These are phyloP conservation scores for Stenchaetothrips biformis DNA, from an alignment of 2,888 invertebrate species.

Conservation along the genomic window DNA sequence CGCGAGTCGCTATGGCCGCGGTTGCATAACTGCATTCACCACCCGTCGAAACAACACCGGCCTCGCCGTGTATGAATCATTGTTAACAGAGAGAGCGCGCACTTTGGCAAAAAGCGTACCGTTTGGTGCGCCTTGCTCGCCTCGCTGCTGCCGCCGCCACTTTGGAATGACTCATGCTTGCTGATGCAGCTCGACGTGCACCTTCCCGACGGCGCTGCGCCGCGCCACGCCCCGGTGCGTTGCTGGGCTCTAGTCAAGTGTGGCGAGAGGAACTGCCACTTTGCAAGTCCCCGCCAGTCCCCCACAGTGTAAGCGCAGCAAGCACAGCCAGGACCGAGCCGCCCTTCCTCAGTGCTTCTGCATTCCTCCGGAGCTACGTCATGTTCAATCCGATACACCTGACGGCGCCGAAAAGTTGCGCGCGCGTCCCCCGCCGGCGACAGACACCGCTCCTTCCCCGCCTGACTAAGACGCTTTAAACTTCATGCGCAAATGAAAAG, in stretches of 20 bases:
- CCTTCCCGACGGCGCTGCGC: neutral
- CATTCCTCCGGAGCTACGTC: neutral
- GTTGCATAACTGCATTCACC: too few relatives aligned
- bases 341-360: neutral
- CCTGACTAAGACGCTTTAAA: too few relatives aligned
- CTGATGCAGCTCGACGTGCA: neutral
- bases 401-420: neutral
- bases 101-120: too few relatives aligned
- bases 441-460: too few relatives aligned
- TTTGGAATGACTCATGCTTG: slow-evolving; percentile 1
- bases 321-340: neutral
- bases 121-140: neutral
- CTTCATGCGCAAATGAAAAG: too few relatives aligned
- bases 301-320: neutral
- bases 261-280: slow-evolving; percentile 2
- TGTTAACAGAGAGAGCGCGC: too few relatives aligned
- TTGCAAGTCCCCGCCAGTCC: neutral
- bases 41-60: too few relatives aligned
- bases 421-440: too few relatives aligned
- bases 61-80: too few relatives aligned
- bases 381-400: slow-evolving; percentile 5
- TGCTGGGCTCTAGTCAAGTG: neutral
- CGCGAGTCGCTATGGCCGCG: too few relatives aligned
- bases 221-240: neutral
- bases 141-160: neutral